phyloP scores from a whole-genome alignment of 2,888 invertebrate species.

The Stenodera caucasica region DNA sequence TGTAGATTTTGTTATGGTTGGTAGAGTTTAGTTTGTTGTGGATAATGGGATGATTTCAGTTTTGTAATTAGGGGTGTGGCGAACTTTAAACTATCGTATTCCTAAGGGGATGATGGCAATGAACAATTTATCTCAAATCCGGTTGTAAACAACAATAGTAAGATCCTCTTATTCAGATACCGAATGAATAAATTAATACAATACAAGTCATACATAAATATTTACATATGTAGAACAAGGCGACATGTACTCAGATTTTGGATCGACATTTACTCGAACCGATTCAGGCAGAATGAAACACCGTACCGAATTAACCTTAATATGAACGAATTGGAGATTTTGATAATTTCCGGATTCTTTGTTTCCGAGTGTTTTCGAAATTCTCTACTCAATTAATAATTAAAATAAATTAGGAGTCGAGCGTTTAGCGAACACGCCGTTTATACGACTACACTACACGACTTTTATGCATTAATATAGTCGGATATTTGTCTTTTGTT shows the following conservation, averaged over 20 bases:
- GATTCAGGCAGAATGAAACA: no score
- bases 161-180: background rate
- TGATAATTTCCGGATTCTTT: no score
- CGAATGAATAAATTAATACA: background rate
- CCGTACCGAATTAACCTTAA: no score
- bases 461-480: background rate
- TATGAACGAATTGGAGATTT: no score
- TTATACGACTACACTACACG: background rate
- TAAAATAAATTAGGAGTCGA: no score
- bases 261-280: no score
- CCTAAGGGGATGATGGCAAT: background rate
- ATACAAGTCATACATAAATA: no score
- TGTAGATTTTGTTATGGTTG: background rate
- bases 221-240: no score
- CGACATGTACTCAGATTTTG: no score
- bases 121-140: constrained; percentile 3
- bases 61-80: constrained; percentile 1
- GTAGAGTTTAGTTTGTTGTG: background rate
- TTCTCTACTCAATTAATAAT: no score
- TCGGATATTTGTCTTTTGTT: constrained; percentile 28
- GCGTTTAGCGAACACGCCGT: no score
- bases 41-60: constrained; percentile 1
- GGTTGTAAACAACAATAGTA: constrained; percentile 2
- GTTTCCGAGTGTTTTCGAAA: no score
- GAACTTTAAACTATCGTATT: constrained; percentile 2